Percentiles rank a stretch among this genome's conserved stretches.
Evolutionary conservation across 1,140 invertebrate genomes (phyloP).

Genomic region (Chlorops oryzae): DNA sequence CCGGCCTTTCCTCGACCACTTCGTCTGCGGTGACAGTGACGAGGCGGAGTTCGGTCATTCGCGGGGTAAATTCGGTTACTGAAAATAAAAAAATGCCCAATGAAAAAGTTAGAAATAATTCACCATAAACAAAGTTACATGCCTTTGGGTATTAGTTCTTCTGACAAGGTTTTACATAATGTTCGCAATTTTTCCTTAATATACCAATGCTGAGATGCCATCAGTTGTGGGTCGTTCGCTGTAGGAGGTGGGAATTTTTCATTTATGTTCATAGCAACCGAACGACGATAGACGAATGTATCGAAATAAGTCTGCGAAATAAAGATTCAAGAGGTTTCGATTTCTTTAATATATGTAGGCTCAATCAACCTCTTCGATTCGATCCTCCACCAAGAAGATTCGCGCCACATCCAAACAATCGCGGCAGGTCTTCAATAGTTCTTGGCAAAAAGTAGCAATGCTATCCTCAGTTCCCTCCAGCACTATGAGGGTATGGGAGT

Average conservation of each 20-base stretch:
- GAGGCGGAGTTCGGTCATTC: too few relatives aligned
- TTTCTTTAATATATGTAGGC: not conserved
- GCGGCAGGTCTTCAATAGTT: constrained; percentile 11
- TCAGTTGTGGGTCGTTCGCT: constrained; percentile 30
- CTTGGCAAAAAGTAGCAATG: constrained; percentile 27
- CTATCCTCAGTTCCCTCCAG: constrained; percentile 37
- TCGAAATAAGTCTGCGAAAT: not conserved
- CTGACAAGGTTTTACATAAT: constrained; percentile 11
- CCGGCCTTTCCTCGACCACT: too few relatives aligned
- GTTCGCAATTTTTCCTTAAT: constrained; percentile 32
- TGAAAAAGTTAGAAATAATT: too few relatives aligned
- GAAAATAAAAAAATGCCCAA: too few relatives aligned
- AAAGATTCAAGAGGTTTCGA: not conserved
- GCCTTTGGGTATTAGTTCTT: too few relatives aligned
- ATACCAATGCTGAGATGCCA: constrained; percentile 38
- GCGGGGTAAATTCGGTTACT: too few relatives aligned
- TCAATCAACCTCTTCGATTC: constrained; percentile 20
- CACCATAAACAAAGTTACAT: too few relatives aligned
- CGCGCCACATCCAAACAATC: constrained; percentile 25
- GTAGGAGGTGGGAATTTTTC: constrained; percentile 41
- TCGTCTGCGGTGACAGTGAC: too few relatives aligned
- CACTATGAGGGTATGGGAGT: constrained; percentile 33
- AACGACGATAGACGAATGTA: constrained; percentile 19
- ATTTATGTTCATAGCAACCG: constrained; percentile 30
- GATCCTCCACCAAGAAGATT: constrained; percentile 33